Evolutionary conservation across 1,140 invertebrate species (phyloP).

Genomic region (Trichonephila clavata): DNA sequence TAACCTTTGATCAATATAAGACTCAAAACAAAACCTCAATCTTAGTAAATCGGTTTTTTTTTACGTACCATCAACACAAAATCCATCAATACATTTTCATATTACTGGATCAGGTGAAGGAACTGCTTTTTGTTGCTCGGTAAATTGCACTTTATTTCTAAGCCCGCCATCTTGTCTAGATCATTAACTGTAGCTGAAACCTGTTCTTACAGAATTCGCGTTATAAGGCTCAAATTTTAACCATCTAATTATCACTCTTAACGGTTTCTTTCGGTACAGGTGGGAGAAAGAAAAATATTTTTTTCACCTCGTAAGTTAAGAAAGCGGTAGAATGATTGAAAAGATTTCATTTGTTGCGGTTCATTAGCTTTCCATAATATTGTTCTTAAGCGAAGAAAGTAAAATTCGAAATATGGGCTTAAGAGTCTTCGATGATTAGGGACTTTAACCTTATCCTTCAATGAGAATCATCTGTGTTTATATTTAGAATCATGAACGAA

Average conservation of each 20-base stretch:
- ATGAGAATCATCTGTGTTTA: neutral
- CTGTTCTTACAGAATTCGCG: neutral
- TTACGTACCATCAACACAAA: neutral
- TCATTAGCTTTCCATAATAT: neutral
- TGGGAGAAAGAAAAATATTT: neutral
- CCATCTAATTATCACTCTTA: neutral
- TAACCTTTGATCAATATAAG: neutral
- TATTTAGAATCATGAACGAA: neutral
- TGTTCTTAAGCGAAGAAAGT: neutral
- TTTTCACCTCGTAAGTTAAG: neutral
- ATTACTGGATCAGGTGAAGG: neutral
- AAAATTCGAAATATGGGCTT: neutral
- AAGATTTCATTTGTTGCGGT: neutral
- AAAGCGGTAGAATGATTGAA: neutral
- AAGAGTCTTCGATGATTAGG: neutral
- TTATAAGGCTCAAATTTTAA: neutral
- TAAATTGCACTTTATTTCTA: neutral
- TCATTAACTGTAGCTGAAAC: neutral
- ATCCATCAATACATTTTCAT: neutral
- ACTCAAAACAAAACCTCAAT: neutral
- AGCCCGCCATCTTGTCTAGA: neutral
- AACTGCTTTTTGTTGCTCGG: neutral
- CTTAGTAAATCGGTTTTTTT: neutral
- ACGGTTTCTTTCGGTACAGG: neutral
- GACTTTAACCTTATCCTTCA: constrained; percentile 13